These are phyloP conservation scores for Pterostichus madidus DNA, from an alignment of 2,888 invertebrate genomes.

Conservation along the genomic window DNA sequence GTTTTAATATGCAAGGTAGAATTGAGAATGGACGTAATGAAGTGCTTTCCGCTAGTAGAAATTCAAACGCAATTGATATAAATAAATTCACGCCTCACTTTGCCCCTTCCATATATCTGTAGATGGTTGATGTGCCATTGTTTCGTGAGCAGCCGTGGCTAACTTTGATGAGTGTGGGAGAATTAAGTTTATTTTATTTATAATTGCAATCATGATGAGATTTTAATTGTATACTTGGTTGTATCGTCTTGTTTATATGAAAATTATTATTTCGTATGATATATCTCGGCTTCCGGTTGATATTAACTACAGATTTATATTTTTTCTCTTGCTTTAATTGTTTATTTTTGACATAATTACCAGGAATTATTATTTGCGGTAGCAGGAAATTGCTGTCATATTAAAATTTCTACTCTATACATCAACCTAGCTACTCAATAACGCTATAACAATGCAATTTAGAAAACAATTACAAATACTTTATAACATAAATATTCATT, in stretches of 20 bases:
- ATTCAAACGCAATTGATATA: slow-evolving; percentile 57
- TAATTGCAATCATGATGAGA: slow-evolving; percentile 64
- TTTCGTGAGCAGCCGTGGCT: slow-evolving; percentile 59
- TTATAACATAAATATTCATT: too few relatives aligned
- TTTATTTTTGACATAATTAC: slow-evolving; percentile 52
- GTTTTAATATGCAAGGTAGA: neutral
- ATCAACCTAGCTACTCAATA: neutral
- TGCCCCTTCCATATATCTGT: slow-evolving; percentile 38
- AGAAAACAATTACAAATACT: too few relatives aligned
- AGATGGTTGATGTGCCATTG: slow-evolving; percentile 58
- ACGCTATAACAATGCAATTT: neutral
- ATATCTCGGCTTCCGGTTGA: slow-evolving; percentile 61
- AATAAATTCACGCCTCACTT: slow-evolving; percentile 57
- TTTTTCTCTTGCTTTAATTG: slow-evolving; percentile 37
- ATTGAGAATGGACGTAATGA: neutral
- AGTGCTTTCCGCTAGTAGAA: slow-evolving; percentile 2
- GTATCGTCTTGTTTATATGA: slow-evolving; percentile 57
- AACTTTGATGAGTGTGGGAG: slow-evolving; percentile 66
- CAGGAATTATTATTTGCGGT: slow-evolving; percentile 52
- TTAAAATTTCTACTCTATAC: slow-evolving; percentile 31
- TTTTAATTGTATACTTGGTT: slow-evolving; percentile 63
- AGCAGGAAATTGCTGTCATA: slow-evolving; percentile 50
- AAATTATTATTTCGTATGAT: slow-evolving; percentile 65
- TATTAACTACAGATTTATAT: slow-evolving; percentile 48
- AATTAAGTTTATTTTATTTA: slow-evolving; percentile 64